Conservation (phyloP, 2,113 vertebrate genomes). For the Chelonoidis abingdonii region DNA sequence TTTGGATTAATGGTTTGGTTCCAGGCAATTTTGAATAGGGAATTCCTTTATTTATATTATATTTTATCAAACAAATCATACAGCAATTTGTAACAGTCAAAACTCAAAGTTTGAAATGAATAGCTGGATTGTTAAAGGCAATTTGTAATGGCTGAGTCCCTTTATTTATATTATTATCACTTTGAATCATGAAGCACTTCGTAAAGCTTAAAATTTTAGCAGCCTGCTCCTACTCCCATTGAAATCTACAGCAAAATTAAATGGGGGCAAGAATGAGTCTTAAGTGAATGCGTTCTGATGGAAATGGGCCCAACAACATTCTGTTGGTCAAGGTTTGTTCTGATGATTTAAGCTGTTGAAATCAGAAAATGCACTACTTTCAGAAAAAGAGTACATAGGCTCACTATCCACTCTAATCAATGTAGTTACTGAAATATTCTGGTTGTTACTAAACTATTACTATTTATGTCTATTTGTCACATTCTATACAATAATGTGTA, state of each 20-base stretch:
- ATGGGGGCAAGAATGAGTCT: constrained; percentile 75
- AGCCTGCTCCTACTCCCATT: constrained; percentile 76
- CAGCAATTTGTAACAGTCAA: constrained; percentile 70
- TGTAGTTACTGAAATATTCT: background rate
- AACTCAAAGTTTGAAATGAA: constrained; percentile 47
- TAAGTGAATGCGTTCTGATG: constrained; percentile 79
- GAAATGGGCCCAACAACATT: constrained; percentile 81
- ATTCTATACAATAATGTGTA: background rate
- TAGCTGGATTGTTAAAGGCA: constrained; percentile 72
- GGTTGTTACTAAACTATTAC: constrained; percentile 28
- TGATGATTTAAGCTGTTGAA: constrained; percentile 68
- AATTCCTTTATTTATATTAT: constrained; percentile 54
- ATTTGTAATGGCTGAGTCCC: constrained; percentile 88
- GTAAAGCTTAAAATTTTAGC: constrained; percentile 76
- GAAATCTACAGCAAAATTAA: constrained; percentile 53
- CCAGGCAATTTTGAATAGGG: constrained; percentile 64
- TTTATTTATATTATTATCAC: constrained; percentile 75
- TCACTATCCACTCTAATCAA: constrained; percentile 25
- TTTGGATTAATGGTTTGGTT: constrained; percentile 34
- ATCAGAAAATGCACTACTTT: constrained; percentile 56
- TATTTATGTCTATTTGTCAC: background rate
- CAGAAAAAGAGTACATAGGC: constrained; percentile 32
- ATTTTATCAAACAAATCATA: constrained; percentile 65
- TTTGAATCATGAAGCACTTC: constrained; percentile 76
- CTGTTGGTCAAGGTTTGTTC: constrained; percentile 76